Evolutionary conservation across 1,140 invertebrate genomes (phyloP).

Genomic region (Drosophila parabipectinata): DNA sequence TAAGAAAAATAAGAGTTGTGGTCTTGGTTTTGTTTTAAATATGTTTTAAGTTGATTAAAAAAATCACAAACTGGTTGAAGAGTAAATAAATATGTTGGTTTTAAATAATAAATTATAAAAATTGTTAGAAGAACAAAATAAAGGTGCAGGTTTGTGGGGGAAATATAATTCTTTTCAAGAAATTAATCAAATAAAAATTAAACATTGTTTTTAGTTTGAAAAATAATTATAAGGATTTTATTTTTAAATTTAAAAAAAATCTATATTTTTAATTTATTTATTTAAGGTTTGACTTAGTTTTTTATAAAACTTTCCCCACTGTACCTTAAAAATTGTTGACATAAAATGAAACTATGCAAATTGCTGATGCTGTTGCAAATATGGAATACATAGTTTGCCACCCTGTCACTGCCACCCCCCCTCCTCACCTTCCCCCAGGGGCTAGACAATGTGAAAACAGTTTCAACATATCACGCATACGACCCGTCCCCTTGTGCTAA

Average conservation of each 20-base stretch:
- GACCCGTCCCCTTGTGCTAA: slow-evolving; percentile 69
- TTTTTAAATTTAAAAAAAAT: too few species aligned
- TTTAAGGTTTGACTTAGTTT: neutral
- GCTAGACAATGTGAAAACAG: slow-evolving; percentile 24
- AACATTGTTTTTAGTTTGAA: too few species aligned
- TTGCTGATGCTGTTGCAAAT: slow-evolving; percentile 55
- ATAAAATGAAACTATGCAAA: slow-evolving; percentile 60
- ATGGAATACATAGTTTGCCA: neutral
- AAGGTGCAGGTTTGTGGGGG: too few species aligned
- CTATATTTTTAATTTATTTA: neutral
- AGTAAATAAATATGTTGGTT: neutral
- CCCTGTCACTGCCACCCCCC: neutral
- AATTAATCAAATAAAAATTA: too few species aligned
- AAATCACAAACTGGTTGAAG: neutral
- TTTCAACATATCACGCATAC: slow-evolving; percentile 65
- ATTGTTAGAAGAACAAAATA: too few species aligned
- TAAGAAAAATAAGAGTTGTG: slow-evolving; percentile 1
- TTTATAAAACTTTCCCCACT: neutral
- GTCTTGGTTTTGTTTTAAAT: neutral
- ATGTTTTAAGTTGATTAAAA: neutral
- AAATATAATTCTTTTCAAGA: too few species aligned
- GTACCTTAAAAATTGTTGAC: slow-evolving; percentile 24
- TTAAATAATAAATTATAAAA: too few species aligned
- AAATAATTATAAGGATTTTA: too few species aligned
- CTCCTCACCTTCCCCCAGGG: neutral